Evolutionary conservation across 2,113 vertebrate genomes (phyloP).

Genomic region (Psilopsiagon aymara): DNA sequence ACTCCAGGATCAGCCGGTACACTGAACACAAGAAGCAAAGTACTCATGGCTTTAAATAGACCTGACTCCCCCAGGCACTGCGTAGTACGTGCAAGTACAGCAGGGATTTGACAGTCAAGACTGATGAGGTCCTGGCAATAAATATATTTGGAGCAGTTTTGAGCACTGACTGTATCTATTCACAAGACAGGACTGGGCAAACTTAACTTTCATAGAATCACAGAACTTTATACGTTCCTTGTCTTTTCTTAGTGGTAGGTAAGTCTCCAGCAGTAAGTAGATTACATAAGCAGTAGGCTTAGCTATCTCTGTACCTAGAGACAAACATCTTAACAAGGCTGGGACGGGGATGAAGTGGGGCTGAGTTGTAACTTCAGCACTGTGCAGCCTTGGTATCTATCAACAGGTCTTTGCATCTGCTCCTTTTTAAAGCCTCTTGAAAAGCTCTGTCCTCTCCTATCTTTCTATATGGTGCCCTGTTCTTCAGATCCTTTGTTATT

Average conservation of each 20-base stretch:
- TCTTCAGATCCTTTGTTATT: not conserved
- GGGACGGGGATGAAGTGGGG: rapidly evolving
- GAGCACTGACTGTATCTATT: not conserved
- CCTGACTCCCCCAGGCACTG: not conserved
- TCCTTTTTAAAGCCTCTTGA: not conserved
- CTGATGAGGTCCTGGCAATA: not conserved
- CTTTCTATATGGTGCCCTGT: not conserved
- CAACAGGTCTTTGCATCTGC: not conserved
- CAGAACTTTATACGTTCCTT: not conserved
- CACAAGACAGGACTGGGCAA: not conserved
- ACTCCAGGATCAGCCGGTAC: not conserved
- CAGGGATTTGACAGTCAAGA: not conserved
- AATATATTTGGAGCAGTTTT: not conserved
- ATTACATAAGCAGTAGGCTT: not conserved
- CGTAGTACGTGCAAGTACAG: not conserved
- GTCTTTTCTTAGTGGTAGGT: not conserved
- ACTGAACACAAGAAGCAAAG: not conserved
- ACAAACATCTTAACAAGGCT: not conserved
- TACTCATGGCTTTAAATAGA: not conserved
- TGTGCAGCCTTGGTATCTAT: rapidly evolving
- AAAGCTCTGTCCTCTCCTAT: not conserved
- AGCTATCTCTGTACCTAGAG: not conserved
- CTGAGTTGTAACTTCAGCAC: not conserved
- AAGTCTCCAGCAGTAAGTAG: not conserved
- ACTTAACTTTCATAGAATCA: not conserved